Evolutionary conservation across 2,113 vertebrate genomes (phyloP), one percentile per base, ranked within the genome.

Genomic region (Dipodomys ordii): DNA sequence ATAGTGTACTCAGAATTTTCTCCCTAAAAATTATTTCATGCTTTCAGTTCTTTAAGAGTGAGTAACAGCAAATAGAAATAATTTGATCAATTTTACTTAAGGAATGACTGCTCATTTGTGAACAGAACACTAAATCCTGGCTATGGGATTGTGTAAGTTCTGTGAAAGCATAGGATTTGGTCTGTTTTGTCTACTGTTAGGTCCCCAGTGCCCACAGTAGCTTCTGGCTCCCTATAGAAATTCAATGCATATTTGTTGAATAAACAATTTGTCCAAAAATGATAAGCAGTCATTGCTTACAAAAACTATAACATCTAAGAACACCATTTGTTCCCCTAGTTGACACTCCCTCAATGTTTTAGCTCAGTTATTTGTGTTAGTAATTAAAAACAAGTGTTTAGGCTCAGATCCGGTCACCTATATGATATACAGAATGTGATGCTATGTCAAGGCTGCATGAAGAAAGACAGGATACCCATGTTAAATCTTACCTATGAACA

Each of bases 401-500:
- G 67, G 3, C 78, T 86, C 30, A 25, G 49, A 11, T 6, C 18
- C 90, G 7, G 35, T 95, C 35, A 65, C 76, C 53, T 57, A 57
- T 57, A 18, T 57, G 53, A 57, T 22, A 83, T 30, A 87, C 0
- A 87, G 35, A 30, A 69, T 15, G 23, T 69, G 83, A 79, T 28
- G 49, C 28, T 16, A 62, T 30, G 30, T 84, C 49, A 74, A 84
- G n/a, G 60, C 28, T 57, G 39, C 46, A 79, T 74, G 62, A 32
- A 92, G 46, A 13, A 92, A 92, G 46, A 39, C 27, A 93, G 60
- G 20, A 73, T 77, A 49, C 7, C 13, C n/a, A 83, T 18, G 60
- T 77, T 27, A 60, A 46, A 79, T 44, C 88, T 96, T 94, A 99
- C 99, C 99, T 99, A 97, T 99, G 99, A 3, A 99, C 99, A 9